Evolutionary conservation across 2,888 invertebrate genomes (phyloP).

Genomic region (Ephialtes manifestator): DNA sequence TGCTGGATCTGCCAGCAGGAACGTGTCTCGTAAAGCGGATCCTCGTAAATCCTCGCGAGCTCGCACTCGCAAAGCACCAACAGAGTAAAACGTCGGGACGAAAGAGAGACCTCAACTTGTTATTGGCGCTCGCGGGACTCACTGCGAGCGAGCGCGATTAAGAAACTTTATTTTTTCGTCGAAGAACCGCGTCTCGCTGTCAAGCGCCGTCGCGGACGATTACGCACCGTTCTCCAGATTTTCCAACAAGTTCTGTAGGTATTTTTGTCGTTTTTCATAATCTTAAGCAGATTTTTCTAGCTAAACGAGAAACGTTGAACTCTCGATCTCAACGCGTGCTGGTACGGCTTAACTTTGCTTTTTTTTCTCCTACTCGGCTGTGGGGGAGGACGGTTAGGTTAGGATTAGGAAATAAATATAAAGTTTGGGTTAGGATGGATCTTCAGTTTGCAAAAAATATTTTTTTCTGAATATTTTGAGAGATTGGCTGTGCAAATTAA

Average conservation of each 20-base stretch:
- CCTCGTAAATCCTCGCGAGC: conserved; percentile 39
- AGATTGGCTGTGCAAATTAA: too few relatives aligned
- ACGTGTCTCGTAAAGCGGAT: conserved; percentile 38
- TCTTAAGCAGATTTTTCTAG: conserved; percentile 9
- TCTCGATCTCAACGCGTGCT: not conserved
- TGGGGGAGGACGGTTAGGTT: not conserved
- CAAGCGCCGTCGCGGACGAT: not conserved
- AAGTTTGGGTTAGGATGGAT: not conserved
- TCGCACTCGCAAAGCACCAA: not conserved
- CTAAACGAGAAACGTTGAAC: not conserved
- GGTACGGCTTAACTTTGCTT: not conserved
- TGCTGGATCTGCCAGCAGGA: not conserved
- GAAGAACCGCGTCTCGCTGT: not conserved
- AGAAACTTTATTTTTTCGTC: not conserved
- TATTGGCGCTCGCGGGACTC: conserved; percentile 1
- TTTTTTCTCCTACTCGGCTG: not conserved
- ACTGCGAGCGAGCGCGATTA: not conserved
- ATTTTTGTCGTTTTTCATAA: not conserved
- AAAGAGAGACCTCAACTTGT: conserved; percentile 29
- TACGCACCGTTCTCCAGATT: not conserved
- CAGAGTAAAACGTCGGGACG: conserved; percentile 11
- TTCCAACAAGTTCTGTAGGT: not conserved
- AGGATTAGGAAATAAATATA: not conserved
- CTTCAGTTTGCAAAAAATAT: not conserved
- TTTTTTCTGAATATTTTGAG: too few relatives aligned